A percentile compares a stretch with the other conserved stretches of the same genome.
Conservation (phyloP, 2,797 vertebrate species). For the Limnodromus scolopaceus region DNA sequence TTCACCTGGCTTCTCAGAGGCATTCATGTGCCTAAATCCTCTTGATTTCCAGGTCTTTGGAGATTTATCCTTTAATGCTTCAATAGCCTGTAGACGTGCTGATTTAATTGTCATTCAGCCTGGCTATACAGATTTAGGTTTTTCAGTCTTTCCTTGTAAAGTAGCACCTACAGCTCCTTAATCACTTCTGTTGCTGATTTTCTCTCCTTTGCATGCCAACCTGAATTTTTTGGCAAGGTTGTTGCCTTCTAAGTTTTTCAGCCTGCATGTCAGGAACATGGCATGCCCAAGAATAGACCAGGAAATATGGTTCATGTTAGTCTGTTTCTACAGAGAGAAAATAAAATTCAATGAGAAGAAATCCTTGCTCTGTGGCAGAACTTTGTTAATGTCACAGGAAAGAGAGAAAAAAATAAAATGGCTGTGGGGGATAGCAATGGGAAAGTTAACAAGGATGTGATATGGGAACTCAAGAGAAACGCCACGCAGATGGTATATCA, state of each 20-base stretch:
- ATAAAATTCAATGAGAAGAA: neutral
- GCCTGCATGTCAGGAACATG: neutral
- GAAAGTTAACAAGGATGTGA: neutral
- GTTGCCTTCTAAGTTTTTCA: constrained; percentile 30
- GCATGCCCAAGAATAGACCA: neutral
- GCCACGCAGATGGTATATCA: neutral
- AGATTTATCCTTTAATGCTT: neutral
- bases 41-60: neutral
- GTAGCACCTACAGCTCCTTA: neutral
- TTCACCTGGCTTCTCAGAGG: neutral
- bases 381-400: neutral
- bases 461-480: neutral
- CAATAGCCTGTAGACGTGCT: neutral
- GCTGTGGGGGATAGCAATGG: neutral
- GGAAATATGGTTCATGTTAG: neutral
- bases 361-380: neutral
- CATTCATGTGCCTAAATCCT: neutral
- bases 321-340: constrained; percentile 3
- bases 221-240: constrained; percentile 30
- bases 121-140: neutral
- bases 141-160: constrained; percentile 2
- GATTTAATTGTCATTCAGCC: neutral
- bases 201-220: neutral
- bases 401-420: neutral
- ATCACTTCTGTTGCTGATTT: constrained; percentile 30